Conservation (phyloP, 2,797 vertebrate species). For the Carapus acus region DNA sequence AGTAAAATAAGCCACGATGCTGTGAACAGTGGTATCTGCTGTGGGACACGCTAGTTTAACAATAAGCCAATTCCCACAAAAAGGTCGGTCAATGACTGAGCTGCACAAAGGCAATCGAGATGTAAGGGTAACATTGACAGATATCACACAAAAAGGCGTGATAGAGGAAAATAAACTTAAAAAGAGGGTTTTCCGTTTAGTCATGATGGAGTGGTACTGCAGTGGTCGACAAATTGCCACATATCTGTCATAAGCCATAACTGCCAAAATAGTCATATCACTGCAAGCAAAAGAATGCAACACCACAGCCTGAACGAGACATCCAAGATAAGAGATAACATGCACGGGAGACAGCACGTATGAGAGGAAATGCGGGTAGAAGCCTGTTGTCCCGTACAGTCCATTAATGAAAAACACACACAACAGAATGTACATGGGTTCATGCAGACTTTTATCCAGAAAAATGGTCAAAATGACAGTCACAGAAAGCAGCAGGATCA, state of each 20-base stretch:
- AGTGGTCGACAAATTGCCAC: conserved; percentile 47
- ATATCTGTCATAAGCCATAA: conserved; percentile 53
- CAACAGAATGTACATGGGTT: conserved; percentile 52
- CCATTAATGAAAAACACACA: conserved; percentile 41
- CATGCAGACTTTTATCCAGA: conserved; percentile 39
- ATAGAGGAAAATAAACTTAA: conserved; percentile 29
- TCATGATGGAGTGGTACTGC: conserved; percentile 43
- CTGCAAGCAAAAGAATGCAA: conserved; percentile 32
- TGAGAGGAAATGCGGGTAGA: conserved; percentile 47
- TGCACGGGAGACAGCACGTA: conserved; percentile 44
- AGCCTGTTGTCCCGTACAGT: conserved; percentile 43
- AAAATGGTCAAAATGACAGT: conserved; percentile 25
- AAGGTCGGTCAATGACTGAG: conserved; percentile 12
- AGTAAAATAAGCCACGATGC: conserved; percentile 17
- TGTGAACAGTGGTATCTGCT: conserved; percentile 4
- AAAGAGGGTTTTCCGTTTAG: conserved; percentile 11
- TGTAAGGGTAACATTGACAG: conserved; percentile 9
- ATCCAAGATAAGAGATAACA: conserved; percentile 46
- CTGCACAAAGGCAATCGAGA: conserved; percentile 39
- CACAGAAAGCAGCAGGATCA: conserved; percentile 25
- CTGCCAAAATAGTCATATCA: conserved; percentile 34
- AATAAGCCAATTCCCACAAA: conserved; percentile 40
- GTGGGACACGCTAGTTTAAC: conserved; percentile 40
- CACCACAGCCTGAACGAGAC: conserved; percentile 37
- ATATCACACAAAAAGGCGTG: conserved; percentile 4